Base-by-base conservation (phyloP, 2,113 vertebrate genomes). In the Melanerpes aurifrons region DNA sequence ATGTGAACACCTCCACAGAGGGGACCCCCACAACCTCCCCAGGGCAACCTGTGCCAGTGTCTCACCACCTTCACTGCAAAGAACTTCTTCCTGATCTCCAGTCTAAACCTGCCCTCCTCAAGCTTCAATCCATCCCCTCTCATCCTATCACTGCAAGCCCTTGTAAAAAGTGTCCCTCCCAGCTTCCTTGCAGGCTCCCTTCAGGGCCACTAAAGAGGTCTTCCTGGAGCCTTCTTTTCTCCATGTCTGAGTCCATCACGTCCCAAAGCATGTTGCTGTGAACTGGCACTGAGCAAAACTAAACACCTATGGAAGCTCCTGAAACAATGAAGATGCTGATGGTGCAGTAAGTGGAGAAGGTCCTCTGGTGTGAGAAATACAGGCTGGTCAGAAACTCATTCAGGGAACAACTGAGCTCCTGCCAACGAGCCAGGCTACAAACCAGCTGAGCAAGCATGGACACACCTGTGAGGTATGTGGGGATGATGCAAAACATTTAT, bases 301-400 rank as follows among this genome's bases (percentile, higher is more conserved):
- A 72, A 83, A 90, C 81, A 69, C 19, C 47, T 13, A 84, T 84
- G 73, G 86, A 93, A 93, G 29, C 13, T 92, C 35, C 57, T 16
- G 31, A 86, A 84, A 90, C 75, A 86, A 93, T 84, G 50, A 93
- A 22, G 68, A 29, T 82, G 45, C 45, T 78, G 70, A 75, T 69
- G 37, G 31, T 47, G 47, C 26, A 29, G 45, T 69, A 69, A 61
- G n/a, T 28, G 24, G 47, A 69, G 47, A 87, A 86, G 47, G 50
- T 70, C 32, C 16, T 79, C 53, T 71, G 48, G 43, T 22, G 67
- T 62, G 45, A 96, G 63, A 89, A 93, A 85, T 15, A 84, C 37
- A 86, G 67, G 67, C n/a, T 84, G 62, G 67, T 74, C 73, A 90
- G 90, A 94, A 89, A 75, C 35, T 58, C 63, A 57, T 37, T 81